phyloP scores from a whole-genome alignment of 1,140 invertebrate species.

The Meloidogyne hapla region DNA sequence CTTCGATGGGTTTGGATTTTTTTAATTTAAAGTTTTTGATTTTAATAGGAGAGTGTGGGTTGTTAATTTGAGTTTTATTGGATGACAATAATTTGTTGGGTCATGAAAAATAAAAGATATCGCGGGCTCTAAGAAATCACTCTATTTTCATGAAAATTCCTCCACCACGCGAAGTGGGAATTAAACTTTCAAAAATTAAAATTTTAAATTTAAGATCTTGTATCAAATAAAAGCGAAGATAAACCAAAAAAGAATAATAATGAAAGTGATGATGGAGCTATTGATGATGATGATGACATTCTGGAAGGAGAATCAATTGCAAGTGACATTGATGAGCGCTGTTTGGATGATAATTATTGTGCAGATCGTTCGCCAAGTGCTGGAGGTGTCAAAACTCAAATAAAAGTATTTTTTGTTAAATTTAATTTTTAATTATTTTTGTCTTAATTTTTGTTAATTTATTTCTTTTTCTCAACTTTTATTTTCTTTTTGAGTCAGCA shows the following conservation, averaged over 20 bases:
- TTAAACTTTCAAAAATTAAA: no score
- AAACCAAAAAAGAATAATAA: background rate
- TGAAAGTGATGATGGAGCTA: background rate
- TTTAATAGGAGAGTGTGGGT: no score
- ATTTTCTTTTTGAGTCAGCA: slow-evolving; percentile 3
- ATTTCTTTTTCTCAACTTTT: background rate
- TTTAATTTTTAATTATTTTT: background rate
- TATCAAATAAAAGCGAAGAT: background rate
- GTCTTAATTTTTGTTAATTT: background rate
- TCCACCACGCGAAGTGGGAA: no score
- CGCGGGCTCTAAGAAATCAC: no score
- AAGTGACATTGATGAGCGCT: background rate
- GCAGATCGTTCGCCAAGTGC: background rate
- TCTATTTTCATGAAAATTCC: no score
- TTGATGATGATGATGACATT: background rate
- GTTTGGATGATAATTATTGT: background rate
- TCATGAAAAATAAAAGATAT: no score
- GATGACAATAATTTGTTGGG: no score
- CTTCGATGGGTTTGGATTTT: background rate
- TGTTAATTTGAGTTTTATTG: no score
- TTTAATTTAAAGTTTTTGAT: no score
- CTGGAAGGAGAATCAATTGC: slow-evolving; percentile 1
- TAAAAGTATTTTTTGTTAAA: background rate
- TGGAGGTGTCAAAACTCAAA: background rate
- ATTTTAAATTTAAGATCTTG: background rate